Base-by-base conservation (phyloP, 2,797 vertebrate species). In the Clamator glandarius region DNA sequence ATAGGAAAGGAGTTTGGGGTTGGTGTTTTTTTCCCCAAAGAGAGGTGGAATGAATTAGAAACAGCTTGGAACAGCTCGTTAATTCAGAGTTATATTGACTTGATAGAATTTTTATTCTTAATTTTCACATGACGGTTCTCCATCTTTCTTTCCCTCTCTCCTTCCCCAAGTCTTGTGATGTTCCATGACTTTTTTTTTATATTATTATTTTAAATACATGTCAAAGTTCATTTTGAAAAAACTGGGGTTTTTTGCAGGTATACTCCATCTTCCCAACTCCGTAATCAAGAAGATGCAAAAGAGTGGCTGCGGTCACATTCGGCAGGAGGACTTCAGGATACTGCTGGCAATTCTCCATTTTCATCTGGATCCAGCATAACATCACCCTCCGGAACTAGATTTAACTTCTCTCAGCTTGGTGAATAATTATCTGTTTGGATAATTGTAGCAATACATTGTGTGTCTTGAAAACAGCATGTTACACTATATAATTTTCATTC, bases 291-390 rank as follows among this genome's bases (percentile, higher is more conserved):
- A 68, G 99, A 99, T 52, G 98, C 98, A 12, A 99, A 99, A 87
- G 99, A 99, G 96, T 99, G 99, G 99, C 98, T 99, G n/a, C 98
- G 99, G 75, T 99, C 99, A 41, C 98, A 99, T 95, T 99, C 99
- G 39, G 98, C 99, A 28, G 98, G 99, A 18, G 99, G 99, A 21
- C 98, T 99, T 68, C 99, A 99, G 97, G 99, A 99, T 66, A 98
- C 98, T 0, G 97, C 97, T 82, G 98, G 98, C 92, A 99, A 98
- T 97, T 99, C 99, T 9, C 99, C 99, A 1, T 99, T 99, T 96
- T 99, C 99, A 28, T 99, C 99, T 4, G 98, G 99, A 61, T 99
- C 99, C 96, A 99, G 99, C 85, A 95, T 99, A 68, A 99, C 99
- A 39, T 99, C 99, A 14, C 99, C 99, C 35, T 99, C 99, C 2